A percentile compares a stretch with the other conserved stretches of the same genome.
These are phyloP conservation scores for Eremophila alpestris DNA, from an alignment of 2,797 vertebrate species.

Conservation along the genomic window DNA sequence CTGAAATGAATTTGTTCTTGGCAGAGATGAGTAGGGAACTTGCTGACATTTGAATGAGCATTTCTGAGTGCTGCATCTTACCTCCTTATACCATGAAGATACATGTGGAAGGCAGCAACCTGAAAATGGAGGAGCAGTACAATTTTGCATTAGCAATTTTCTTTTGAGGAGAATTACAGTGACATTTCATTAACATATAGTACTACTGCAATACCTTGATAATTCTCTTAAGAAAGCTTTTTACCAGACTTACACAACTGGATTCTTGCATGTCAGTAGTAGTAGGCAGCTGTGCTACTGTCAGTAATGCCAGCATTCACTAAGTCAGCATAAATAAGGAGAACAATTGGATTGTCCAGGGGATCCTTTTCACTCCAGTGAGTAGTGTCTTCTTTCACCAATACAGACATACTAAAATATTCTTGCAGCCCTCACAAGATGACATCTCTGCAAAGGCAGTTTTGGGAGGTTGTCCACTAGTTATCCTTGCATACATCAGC, in stretches of 20 bases:
- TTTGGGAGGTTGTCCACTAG: neutral
- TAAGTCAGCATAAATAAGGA: neutral
- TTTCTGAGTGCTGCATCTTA: neutral
- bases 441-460: neutral
- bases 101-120: neutral
- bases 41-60: neutral
- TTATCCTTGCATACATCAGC: neutral
- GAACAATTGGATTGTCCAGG: fast-evolving
- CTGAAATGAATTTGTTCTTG: neutral
- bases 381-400: neutral
- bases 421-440: neutral
- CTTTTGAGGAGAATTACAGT: neutral
- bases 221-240: neutral
- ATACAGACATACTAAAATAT: neutral
- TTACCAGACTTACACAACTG: neutral
- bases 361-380: neutral
- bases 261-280: neutral
- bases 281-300: neutral
- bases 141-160: neutral
- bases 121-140: neutral
- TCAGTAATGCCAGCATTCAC: neutral
- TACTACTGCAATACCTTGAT: neutral
- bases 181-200: neutral
- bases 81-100: neutral
- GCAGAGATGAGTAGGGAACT: neutral